phyloP scores from a whole-genome alignment of 2,888 invertebrate genomes.

The Hirtodrosophila confusa region DNA sequence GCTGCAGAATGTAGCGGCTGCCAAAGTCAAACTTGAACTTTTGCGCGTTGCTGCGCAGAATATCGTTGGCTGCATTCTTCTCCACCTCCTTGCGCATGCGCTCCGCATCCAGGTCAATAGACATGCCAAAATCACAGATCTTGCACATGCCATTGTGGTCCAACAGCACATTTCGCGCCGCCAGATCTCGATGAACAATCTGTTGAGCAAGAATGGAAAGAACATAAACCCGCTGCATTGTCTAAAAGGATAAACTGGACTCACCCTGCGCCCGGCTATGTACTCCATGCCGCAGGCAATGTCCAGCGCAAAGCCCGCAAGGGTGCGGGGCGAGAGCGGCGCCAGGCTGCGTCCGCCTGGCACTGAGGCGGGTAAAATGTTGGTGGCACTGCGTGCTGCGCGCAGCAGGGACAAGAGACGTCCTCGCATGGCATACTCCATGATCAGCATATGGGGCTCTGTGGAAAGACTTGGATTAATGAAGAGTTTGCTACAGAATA shows the following conservation, averaged over 20 bases:
- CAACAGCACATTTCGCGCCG: conserved; percentile 92
- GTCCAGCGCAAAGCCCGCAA: conserved; percentile 92
- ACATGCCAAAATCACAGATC: conserved; percentile 95
- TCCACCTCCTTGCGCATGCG: conserved; percentile 75
- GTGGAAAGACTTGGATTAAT: conserved; percentile 32
- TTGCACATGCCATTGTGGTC: conserved; percentile 94
- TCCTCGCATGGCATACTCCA: conserved; percentile 94
- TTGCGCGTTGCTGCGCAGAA: conserved; percentile 73
- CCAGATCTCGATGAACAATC: conserved; percentile 94
- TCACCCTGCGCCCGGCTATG: conserved; percentile 91
- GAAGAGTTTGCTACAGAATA: not conserved
- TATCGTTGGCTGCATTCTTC: conserved; percentile 78
- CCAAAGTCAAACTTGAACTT: conserved; percentile 83
- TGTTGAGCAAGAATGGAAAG: conserved; percentile 76
- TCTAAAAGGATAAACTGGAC: conserved; percentile 44
- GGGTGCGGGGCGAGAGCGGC: conserved; percentile 86
- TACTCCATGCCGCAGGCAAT: conserved; percentile 94
- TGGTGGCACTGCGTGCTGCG: conserved; percentile 84
- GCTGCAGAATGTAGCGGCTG: conserved; percentile 81
- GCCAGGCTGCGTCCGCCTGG: conserved; percentile 83
- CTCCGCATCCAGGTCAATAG: conserved; percentile 86
- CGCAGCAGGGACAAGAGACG: conserved; percentile 91
- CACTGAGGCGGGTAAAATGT: conserved; percentile 85
- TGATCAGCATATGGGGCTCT: conserved; percentile 93
- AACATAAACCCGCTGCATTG: too few species aligned